Evolutionary conservation across 2,888 invertebrate species (phyloP), one percentile per base, ranked within the genome.

Genomic region (Noctua janthe): DNA sequence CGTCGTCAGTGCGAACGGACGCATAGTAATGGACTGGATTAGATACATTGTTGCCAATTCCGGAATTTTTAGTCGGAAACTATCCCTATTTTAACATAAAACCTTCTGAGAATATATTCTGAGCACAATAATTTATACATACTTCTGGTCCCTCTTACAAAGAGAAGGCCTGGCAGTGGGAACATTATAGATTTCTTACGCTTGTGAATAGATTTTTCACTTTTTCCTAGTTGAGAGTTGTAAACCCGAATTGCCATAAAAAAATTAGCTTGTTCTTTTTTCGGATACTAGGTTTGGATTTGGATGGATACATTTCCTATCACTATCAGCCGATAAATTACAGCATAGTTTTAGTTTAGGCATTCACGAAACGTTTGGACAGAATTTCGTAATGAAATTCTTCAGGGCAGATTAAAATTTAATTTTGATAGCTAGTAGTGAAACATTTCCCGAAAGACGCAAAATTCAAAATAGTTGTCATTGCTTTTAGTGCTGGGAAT

Each of bases 311-410:
- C 59, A n/a, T 71, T 62, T 70, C 35, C 66, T 29, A 76, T 54
- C 67, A 71, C 51, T 66, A 66, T n/a, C 10, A 29, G 56, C 59
- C 64, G 56, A 82, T 59, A 75, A 86, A 79, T 88, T 79, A 72
- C 85, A 56, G 64, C 74, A 86, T 86, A 82, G 82, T 88, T 86
- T 80, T 75, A 80, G 72, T 83, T 77, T 64, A 77, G 35, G 23
- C 59, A 71, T 70, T 80, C 49, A 74, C 69, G 51, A 78, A 87
- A 81, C 77, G 59, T 85, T 78, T 64, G 54, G 17, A 62, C 39
- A 76, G 81, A 81, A 88, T 83, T 78, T 87, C 54, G 77, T 87
- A 66, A 78, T 74, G 62, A 76, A 85, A 89, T 89, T 85, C 76
- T 76, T 72, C 29, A 29, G 35, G 39, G 43, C 43, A 75, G 23